A percentile compares a stretch with the other conserved stretches of the same genome.
Evolutionary conservation across 2,888 invertebrate genomes (phyloP).

Genomic region (Pocota personata): DNA sequence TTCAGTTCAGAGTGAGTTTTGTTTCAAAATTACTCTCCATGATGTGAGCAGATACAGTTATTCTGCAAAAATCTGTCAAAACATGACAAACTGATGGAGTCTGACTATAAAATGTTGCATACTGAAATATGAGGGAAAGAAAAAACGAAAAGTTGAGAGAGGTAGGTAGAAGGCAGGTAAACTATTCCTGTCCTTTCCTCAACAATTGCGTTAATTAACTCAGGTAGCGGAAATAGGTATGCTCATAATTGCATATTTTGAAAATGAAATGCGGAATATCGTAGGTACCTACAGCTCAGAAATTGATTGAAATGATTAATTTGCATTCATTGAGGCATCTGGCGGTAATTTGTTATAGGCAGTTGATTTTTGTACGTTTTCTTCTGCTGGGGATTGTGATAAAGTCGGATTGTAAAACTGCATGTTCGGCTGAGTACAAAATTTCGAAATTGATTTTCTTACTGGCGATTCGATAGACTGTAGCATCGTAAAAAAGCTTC

Average conservation of each 20-base stretch:
- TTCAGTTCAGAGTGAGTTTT: neutral
- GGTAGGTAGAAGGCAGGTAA: neutral
- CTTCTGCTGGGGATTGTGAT: no score
- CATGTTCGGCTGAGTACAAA: no score
- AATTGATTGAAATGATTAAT: neutral
- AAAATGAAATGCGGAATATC: neutral
- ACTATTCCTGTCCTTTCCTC: neutral
- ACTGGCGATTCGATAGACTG: no score
- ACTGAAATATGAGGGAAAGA: no score
- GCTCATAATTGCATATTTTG: neutral
- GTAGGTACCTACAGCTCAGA: no score
- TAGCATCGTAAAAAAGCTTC: no score
- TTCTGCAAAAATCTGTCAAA: neutral
- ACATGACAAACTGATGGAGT: neutral
- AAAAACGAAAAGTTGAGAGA: no score
- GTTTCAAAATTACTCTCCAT: neutral
- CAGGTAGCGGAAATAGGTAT: neutral
- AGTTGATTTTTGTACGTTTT: neutral
- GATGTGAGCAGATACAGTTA: neutral
- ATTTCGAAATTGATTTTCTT: no score
- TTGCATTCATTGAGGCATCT: neutral
- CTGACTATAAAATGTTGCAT: neutral
- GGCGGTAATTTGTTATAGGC: neutral
- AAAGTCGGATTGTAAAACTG: no score
- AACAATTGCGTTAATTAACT: neutral